Percentiles rank a stretch among this genome's conserved stretches.
Conservation (phyloP, 1,140 invertebrate genomes). For the Ceratitis capitata region DNA sequence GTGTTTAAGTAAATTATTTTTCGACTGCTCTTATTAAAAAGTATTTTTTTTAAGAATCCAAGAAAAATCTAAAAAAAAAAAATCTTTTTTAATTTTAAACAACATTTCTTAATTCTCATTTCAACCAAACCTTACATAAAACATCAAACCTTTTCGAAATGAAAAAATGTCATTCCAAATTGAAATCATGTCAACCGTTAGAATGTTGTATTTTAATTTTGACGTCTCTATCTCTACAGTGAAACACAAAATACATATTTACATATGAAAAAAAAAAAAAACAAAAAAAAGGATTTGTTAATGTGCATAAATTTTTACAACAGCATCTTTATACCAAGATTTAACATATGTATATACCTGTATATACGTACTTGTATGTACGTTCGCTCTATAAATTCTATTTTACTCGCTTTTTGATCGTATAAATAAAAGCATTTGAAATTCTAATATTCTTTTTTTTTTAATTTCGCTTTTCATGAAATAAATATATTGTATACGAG, state of each 20-base stretch:
- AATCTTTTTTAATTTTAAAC: too few relatives aligned
- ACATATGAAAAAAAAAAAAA: background rate
- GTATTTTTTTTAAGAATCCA: too few relatives aligned
- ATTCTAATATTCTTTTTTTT: background rate
- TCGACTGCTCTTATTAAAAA: too few relatives aligned
- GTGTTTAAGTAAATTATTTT: too few relatives aligned
- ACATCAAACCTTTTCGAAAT: background rate
- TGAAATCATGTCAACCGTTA: slow-evolving; percentile 21
- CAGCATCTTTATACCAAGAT: too few relatives aligned
- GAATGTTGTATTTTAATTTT: background rate
- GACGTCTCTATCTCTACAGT: background rate
- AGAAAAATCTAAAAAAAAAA: too few relatives aligned
- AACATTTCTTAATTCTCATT: too few relatives aligned
- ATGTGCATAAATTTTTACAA: too few relatives aligned
- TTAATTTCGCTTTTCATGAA: background rate
- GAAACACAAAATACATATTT: too few relatives aligned
- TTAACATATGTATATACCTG: background rate
- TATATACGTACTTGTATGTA: background rate
- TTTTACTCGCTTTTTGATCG: background rate
- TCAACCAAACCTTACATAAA: too few relatives aligned
- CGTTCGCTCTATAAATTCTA: background rate
- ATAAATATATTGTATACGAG: too few relatives aligned
- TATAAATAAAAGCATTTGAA: background rate
- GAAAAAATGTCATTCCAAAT: background rate
- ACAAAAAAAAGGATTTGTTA: background rate